Percentiles rank a stretch among this genome's conserved stretches.
Conservation (phyloP, 2,113 vertebrate genomes). For the Solea solea region DNA sequence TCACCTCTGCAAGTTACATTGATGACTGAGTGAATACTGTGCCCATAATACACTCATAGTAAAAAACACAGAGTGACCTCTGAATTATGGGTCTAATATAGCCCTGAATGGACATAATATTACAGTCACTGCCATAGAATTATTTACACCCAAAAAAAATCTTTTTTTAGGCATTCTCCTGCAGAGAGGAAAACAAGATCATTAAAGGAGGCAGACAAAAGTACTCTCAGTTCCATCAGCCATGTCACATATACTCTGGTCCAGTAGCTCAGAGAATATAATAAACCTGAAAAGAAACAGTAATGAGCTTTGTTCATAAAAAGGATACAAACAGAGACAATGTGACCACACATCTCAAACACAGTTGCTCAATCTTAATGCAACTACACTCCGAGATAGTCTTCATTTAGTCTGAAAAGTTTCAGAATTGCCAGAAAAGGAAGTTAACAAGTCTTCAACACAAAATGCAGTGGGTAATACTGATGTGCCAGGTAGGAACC, state of each 20-base stretch:
- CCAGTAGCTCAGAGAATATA: conserved; percentile 19
- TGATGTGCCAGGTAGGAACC: conserved; percentile 3
- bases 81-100: conserved; percentile 45
- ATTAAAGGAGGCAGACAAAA: conserved; percentile 42
- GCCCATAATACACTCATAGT: conserved; percentile 7
- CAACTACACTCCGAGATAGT: background rate
- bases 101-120: conserved; percentile 33
- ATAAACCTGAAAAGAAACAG: conserved; percentile 8
- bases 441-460: conserved; percentile 2
- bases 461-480: background rate
- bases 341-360: conserved; percentile 4
- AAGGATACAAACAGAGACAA: conserved; percentile 17
- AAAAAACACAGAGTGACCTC: conserved; percentile 15
- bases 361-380: background rate
- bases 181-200: conserved; percentile 39
- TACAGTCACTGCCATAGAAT: conserved; percentile 33
- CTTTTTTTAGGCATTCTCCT: conserved; percentile 20
- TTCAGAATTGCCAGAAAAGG: conserved; percentile 5
- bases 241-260: conserved; percentile 2
- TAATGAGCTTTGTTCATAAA: conserved; percentile 37
- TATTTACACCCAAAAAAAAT: conserved; percentile 49
- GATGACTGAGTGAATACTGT: no score
- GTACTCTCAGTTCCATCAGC: conserved; percentile 8
- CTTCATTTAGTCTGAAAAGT: background rate
- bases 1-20: background rate